Evolutionary conservation across 2,888 invertebrate species (phyloP), one percentile per base, ranked within the genome.

Genomic region (Cataglyphis albicans): DNA sequence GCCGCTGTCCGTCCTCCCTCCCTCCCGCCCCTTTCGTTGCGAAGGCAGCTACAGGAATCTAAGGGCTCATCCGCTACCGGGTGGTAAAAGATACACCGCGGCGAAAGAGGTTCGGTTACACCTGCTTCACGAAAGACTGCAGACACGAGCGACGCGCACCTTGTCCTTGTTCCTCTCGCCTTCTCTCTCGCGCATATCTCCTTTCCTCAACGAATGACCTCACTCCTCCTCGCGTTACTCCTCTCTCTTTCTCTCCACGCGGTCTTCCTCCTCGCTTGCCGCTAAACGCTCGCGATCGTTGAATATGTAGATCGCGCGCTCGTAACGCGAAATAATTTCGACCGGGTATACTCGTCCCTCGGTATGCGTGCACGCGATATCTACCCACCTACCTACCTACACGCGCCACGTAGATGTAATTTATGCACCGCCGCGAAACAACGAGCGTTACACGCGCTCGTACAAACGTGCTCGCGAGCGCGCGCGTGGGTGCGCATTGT

Each of bases 41-140:
- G 25, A 73, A 61, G 21, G 70, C 59, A 41, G 35, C 25, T 7
- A 6, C 83, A 89, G 90, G 92, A 52, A 91, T 91, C 91, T 89
- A 89, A 87, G 86, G 85, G 85, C 88, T 86, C 32, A 35, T 35
- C 18, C 44, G 89, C 92, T 93, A 92, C 91, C 91, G 92, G 91
- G 91, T 92, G 92, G 90, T 87, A 87, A 44, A 12, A 88, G 86
- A 88, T 87, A 87, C 86, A 87, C 82, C 86, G 85, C 78, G 86
- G 85, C 87, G 86, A 88, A 86, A 86, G 87, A 90, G 91, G 88
- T 80, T 87, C 85, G 87, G 84, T 92, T 91, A 92, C 92, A 92
- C 92, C 93, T 91, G 93, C 92, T 91, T 91, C 87, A 85, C 88
- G 85, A 89, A 84, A 86, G 83, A 80, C 78, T 15, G 44, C 18